phyloP scores from a whole-genome alignment of 2,888 invertebrate genomes.

The Dromius quadrimaculatus region DNA sequence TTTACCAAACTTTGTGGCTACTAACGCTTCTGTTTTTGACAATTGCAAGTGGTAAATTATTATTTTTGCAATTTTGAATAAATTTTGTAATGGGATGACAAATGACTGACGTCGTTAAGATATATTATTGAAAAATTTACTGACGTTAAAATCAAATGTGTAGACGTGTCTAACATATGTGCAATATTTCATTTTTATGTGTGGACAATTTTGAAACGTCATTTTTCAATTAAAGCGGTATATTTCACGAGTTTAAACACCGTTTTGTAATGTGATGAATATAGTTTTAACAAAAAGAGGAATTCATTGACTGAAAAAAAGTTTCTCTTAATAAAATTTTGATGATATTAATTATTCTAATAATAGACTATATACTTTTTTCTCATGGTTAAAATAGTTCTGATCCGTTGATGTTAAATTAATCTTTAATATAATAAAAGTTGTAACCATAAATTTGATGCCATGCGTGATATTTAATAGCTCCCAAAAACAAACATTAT shows the following conservation, averaged over 20 bases:
- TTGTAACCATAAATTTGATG: slow-evolving; percentile 23
- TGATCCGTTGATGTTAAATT: slow-evolving; percentile 4
- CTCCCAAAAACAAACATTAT: slow-evolving; percentile 6
- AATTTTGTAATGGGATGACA: slow-evolving; percentile 39
- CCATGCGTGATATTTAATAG: slow-evolving; percentile 23
- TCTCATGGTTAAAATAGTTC: too few species aligned
- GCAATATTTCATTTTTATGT: slow-evolving; percentile 46
- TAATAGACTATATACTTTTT: too few species aligned
- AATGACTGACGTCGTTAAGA: slow-evolving; percentile 43
- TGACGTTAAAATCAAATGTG: slow-evolving; percentile 49
- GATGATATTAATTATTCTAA: too few species aligned
- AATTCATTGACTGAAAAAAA: too few species aligned
- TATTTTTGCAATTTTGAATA: slow-evolving; percentile 3
- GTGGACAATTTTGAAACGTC: slow-evolving; percentile 43
- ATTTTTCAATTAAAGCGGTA: slow-evolving; percentile 46
- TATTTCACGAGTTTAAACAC: slow-evolving; percentile 34
- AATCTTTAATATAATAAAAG: slow-evolving; percentile 22
- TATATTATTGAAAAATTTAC: slow-evolving; percentile 50
- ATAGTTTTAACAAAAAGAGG: slow-evolving; percentile 3
- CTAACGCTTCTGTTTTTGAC: too few species aligned
- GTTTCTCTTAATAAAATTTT: too few species aligned
- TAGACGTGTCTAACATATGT: slow-evolving; percentile 48
- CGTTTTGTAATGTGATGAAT: slow-evolving; percentile 24
- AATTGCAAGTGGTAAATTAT: too few species aligned
- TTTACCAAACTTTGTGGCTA: neutral